Evolutionary conservation across 1,140 invertebrate genomes (phyloP), one percentile per base, ranked within the genome.

Genomic region (Aphaenogaster floridana): DNA sequence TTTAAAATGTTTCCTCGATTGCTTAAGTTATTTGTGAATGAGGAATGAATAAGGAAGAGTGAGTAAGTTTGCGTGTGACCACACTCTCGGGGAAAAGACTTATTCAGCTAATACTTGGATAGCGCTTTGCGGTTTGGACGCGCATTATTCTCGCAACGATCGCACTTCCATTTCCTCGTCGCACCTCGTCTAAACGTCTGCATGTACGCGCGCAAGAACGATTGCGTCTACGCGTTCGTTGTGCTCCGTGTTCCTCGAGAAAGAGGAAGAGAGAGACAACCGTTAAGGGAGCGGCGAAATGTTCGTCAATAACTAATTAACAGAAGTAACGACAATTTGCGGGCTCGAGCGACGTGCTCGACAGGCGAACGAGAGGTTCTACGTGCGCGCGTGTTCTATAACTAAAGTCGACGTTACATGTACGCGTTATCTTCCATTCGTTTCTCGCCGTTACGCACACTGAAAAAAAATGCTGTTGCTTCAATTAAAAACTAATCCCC

Each of bases 261-360:
- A 17, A 63, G 9, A 63, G 13, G 36, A 5, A 36, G 11, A 59
- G 2, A 59, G 76, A 80, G 15, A 45, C 34, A 39, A 36, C 11
- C 54, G 21, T 83, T 83, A 74, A 83, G 54, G 68, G 68, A 72
- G 21, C 39, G 54, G 42, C 34, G 54, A 84, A 61, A 76, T 61
- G 57, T 74, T 84, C 80, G 68, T 83, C 80, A 76, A 84, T 84
- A 84, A 84, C 54, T 84, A 81, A 81, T 81, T 81, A 76, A 84
- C 80, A 61, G 54, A 76, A 63, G 80, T 48, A 84, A 76, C 17
- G 54, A 76, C 52, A 76, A 76, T 76, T 76, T 48, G 69, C 54
- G 42, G 42, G 42, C 28, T 36, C 68, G 50, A 79, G 48, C 64
- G 64, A 72, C 36, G 7, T 8, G 50, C 45, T 36, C 15, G 76